A percentile compares a stretch with the other conserved stretches of the same genome.
phyloP scores from a whole-genome alignment of 2,113 vertebrate genomes.

The Holacanthus passer region DNA sequence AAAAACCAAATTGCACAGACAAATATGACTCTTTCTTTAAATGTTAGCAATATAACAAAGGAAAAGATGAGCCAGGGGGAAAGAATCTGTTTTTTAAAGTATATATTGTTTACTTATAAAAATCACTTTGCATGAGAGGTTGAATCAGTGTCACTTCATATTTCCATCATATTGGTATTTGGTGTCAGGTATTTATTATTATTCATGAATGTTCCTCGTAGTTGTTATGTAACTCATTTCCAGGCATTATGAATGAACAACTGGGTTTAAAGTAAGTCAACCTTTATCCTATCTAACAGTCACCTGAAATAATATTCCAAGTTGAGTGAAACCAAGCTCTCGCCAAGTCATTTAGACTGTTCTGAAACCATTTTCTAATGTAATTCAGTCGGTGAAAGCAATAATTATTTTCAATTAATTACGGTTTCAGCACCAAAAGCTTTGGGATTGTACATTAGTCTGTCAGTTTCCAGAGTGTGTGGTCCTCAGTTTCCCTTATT shows the following conservation, averaged over 20 bases:
- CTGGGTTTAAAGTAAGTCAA: slow-evolving; percentile 17
- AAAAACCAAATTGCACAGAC: not conserved
- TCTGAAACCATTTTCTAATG: slow-evolving; percentile 48
- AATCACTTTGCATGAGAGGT: not conserved
- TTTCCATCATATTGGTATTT: not conserved
- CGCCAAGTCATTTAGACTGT: slow-evolving; percentile 23
- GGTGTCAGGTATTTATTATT: not conserved
- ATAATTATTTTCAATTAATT: slow-evolving; percentile 74
- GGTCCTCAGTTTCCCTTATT: slow-evolving; percentile 51
- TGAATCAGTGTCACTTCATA: not conserved
- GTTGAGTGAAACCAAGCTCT: slow-evolving; percentile 35
- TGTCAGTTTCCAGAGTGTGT: slow-evolving; percentile 43
- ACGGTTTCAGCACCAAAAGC: slow-evolving; percentile 58
- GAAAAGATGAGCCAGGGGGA: not conserved
- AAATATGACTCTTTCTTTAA: not conserved
- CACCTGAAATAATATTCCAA: slow-evolving; percentile 29
- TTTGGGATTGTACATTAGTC: slow-evolving; percentile 53
- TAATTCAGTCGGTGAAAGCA: slow-evolving; percentile 61
- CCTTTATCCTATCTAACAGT: slow-evolving; percentile 11
- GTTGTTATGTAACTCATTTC: slow-evolving; percentile 27
- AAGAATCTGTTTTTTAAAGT: not conserved
- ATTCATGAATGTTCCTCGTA: not conserved
- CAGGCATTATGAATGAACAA: slow-evolving; percentile 26
- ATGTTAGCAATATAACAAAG: not conserved
- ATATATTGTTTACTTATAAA: not conserved